These are phyloP conservation scores for Sturnira hondurensis DNA, from an alignment of 2,113 vertebrate species.

Conservation along the genomic window DNA sequence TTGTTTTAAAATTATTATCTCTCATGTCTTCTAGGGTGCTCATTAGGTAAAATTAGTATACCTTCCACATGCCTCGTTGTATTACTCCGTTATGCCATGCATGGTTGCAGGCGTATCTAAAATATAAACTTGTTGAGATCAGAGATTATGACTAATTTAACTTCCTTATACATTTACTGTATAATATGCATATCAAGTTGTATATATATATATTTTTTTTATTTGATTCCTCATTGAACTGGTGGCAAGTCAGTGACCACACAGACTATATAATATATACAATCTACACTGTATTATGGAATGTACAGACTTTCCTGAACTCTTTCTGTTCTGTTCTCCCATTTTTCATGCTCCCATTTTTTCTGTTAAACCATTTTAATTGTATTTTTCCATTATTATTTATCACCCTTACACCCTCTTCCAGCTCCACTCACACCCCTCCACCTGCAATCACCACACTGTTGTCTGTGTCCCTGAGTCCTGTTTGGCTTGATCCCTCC, in stretches of 20 bases:
- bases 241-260: background rate
- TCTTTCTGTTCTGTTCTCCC: background rate
- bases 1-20: conserved; percentile 1
- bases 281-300: background rate
- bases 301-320: background rate
- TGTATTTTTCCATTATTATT: too few relatives aligned
- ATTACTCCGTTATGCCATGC: background rate
- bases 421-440: too few relatives aligned
- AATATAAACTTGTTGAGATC: background rate
- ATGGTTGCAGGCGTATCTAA: background rate
- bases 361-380: too few relatives aligned
- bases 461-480: too few relatives aligned
- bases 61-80: background rate
- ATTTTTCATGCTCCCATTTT: background rate
- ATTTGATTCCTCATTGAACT: background rate
- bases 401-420: too few relatives aligned
- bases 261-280: background rate
- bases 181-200: background rate
- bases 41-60: background rate
- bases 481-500: too few relatives aligned
- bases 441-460: too few relatives aligned
- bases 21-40: background rate
- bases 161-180: background rate
- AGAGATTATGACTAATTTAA: background rate
- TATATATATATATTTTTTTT: background rate